A percentile compares a stretch with the other conserved stretches of the same genome.
Evolutionary conservation across 2,888 invertebrate species (phyloP).

Genomic region (Hoplodrina ambigua): DNA sequence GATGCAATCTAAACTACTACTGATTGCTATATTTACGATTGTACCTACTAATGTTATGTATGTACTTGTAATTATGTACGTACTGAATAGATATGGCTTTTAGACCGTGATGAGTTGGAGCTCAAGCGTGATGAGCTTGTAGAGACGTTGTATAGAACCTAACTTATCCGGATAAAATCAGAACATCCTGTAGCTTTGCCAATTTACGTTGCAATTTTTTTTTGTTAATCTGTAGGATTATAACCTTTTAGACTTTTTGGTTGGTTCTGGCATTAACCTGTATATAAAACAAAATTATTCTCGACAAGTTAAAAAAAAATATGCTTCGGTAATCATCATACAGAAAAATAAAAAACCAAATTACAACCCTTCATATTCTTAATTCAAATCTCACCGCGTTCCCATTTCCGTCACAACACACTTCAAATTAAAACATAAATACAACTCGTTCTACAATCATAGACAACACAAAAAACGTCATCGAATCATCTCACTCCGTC

Average conservation of each 20-base stretch:
- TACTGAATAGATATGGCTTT: constrained; percentile 56
- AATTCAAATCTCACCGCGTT: constrained; percentile 51
- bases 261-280: background rate
- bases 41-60: constrained; percentile 60
- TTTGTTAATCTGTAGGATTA: background rate
- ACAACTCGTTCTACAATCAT: constrained; percentile 63
- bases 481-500: constrained; percentile 67
- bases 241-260: background rate
- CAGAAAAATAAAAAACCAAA: background rate
- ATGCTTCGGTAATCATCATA: background rate
- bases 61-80: constrained; percentile 58
- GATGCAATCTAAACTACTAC: constrained; percentile 74
- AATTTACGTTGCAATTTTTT: background rate
- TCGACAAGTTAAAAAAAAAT: background rate
- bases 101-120: constrained; percentile 55
- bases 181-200: background rate
- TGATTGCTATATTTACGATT: constrained; percentile 65
- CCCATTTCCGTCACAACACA: constrained; percentile 58
- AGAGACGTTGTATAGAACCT: constrained; percentile 25
- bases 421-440: constrained; percentile 67
- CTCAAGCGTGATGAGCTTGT: constrained; percentile 37
- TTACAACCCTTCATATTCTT: constrained; percentile 36
- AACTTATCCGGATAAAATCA: constrained; percentile 6
- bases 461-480: constrained; percentile 63
- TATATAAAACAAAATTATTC: background rate